Evolutionary conservation across 2,888 invertebrate genomes (phyloP), one percentile per base, ranked within the genome.

Genomic region (Gastrophysa polygoni): DNA sequence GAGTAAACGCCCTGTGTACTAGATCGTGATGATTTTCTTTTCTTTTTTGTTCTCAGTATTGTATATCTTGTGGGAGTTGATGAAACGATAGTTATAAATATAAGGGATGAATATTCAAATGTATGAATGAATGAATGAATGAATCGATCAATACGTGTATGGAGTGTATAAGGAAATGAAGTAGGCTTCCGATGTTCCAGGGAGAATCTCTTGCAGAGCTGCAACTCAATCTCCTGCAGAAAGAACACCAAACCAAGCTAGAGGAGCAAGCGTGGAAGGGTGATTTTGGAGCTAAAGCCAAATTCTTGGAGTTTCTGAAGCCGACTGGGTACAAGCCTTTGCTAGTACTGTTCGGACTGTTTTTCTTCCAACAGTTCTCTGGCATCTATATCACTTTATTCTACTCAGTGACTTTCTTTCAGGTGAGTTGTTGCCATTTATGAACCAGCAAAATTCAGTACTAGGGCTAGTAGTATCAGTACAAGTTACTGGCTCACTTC

Each of bases 381-480:
- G 87, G 87, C 43, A 86, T 87, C 66, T 87, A 87, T 70, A 85
- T 87, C 6, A 87, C 86, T 0, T 78, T 87, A 1, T 87, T 87
- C 76, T 87, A 86, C 72, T 86, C 87, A 0, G 85, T 87, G 20
- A 84, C 83, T 11, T 86, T 87, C 77, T 86, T 87, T 70, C 75
- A 85, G 76, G 86, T 85, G 75, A 75, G 74, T 61, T n/a, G n/a
- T n/a, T n/a, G n/a, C n/a, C n/a, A n/a, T n/a, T n/a, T 14, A 51
- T 21, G 8, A 38, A 20, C 43, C 38, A 24, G 7, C 7, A n/a
- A n/a, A n/a, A n/a, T n/a, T n/a, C n/a, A n/a, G n/a, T n/a, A n/a
- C n/a, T n/a, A n/a, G n/a, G n/a, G n/a, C n/a, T n/a, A n/a, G n/a
- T n/a, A n/a, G n/a, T n/a, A n/a, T n/a, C n/a, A n/a, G n/a, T n/a